Evolutionary conservation across 2,113 vertebrate species (phyloP), one percentile per base, ranked within the genome.

Genomic region (Myotis yumanensis): DNA sequence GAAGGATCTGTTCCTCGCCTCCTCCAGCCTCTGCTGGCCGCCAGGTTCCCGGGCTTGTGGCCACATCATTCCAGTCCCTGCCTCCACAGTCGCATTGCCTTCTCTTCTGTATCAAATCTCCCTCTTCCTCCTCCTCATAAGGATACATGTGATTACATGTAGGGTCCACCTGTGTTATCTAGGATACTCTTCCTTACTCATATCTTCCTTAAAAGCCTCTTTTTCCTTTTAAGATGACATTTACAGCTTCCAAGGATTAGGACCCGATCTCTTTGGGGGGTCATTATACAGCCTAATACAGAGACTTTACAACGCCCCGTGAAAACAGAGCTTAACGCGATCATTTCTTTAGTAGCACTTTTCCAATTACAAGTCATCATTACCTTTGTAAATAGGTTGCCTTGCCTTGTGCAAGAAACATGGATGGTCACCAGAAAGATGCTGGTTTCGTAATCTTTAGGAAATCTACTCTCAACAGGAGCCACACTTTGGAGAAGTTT

Each of bases 401-500:
- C 57, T 91, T 54, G 1, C 51, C 48, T 77, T n/a, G 48, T 52
- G 18, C 52, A 82, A 92, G 51, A 95, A 86, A 92, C 43, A n/a
- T 73, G 68, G 35, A 73, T 90, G 23, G 37, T 51, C 77, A 89
- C 0, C 28, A 94, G 72, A 94, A 72, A 91, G 81, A 80, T 62
- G 5, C 18, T 77, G 57, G 35, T 81, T 95, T 88, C 66, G 88
- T 81, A 73, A 81, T 90, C 57, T 37, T 93, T 62, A 46, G 93
- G 84, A 97, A 93, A 90, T 46, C 76, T 68, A 25, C 25, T 86
- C 69, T 86, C 37, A 54, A 30, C 35, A 86, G 83, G 15, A 94
- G 40, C 64, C 64, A 93, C 57, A 40, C 64, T 94, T 89, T 73
- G 69, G 43, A 57, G 25, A 72, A 77, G 23, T 18, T 80, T 51